A percentile compares a stretch with the other conserved stretches of the same genome.
phyloP scores from a whole-genome alignment of 2,888 invertebrate genomes.

The Stenodera caucasica region DNA sequence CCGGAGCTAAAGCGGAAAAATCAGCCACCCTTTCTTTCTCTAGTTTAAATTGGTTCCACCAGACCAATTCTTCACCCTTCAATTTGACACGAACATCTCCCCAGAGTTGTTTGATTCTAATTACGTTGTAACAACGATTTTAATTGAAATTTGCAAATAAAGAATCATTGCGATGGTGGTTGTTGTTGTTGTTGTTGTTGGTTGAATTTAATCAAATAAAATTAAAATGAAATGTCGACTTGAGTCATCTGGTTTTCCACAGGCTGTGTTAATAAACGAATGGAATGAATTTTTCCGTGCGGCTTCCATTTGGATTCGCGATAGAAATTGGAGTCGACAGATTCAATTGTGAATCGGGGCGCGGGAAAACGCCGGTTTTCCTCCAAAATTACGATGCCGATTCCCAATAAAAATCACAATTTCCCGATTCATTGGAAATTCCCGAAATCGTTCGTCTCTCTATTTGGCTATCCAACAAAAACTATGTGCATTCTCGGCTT shows the following conservation, averaged over 20 bases:
- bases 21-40: not conserved
- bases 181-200: not conserved
- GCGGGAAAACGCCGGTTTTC: too few relatives aligned
- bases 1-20: not conserved
- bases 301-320: not conserved
- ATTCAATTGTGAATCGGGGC: not conserved
- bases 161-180: not conserved
- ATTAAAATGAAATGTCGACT: too few relatives aligned
- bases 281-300: too few relatives aligned
- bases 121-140: conserved; percentile 21
- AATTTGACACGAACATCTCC: conserved; percentile 2
- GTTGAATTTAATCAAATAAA: not conserved
- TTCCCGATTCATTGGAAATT: too few relatives aligned
- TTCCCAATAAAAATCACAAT: too few relatives aligned
- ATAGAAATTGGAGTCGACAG: not conserved
- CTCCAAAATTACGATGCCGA: too few relatives aligned
- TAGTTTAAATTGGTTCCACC: not conserved
- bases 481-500: too few relatives aligned
- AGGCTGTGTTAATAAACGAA: too few relatives aligned
- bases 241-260: too few relatives aligned
- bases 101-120: conserved; percentile 9
- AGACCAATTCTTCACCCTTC: not conserved
- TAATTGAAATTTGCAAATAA: conserved; percentile 14
- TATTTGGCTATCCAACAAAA: too few relatives aligned
- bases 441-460: too few relatives aligned